Evolutionary conservation across 2,888 invertebrate species (phyloP), one percentile per base, ranked within the genome.

Genomic region (Lottia scabra): DNA sequence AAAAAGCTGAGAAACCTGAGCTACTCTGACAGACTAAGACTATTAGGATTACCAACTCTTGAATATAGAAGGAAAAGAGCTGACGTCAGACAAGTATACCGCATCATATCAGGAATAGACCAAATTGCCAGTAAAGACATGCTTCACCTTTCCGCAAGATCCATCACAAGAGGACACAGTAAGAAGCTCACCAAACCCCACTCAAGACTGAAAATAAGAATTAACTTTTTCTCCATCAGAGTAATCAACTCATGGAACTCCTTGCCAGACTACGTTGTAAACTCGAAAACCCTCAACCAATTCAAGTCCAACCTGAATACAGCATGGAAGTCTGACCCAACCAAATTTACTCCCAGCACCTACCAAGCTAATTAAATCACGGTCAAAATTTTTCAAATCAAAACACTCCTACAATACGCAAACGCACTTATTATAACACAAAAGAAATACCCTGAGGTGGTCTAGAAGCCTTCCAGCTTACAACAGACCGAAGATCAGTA

Each of bases 81-180:
- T 15, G 71, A 74, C 56, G 67, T 74, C 68, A 74, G 68, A 23
- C 67, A 70, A 65, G 44, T 38, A 3, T 69, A 63, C 30, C 68
- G 69, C 30, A 72, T 72, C 15, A 15, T 67, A 10, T n/a, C 5
- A 38, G 67, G 68, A 56, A 38, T 66, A 44, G 0, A 16, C 8
- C n/a, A 38, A n/a, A 26, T 64, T 23, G 48, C 30, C 43, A 19
- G 48, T 48, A 43, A 45, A 23, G 48, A 67, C 23, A 43, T 67
- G 23, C 62, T 73, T 45, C 44, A 66, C 30, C 10, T 68, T 19
- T 63, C 15, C 56, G 46, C 56, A 63, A 38, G 38, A 26, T 30
- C 1, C 2, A 23, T 23, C 19, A 68, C 48, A 1, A 71, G 70
- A 44, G 67, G 74, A 56, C 44, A 64, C 38, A 30, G n/a, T 27